These are phyloP conservation scores for Sebastes aleutianus DNA, from an alignment of 2,797 vertebrate genomes.

Conservation along the genomic window DNA sequence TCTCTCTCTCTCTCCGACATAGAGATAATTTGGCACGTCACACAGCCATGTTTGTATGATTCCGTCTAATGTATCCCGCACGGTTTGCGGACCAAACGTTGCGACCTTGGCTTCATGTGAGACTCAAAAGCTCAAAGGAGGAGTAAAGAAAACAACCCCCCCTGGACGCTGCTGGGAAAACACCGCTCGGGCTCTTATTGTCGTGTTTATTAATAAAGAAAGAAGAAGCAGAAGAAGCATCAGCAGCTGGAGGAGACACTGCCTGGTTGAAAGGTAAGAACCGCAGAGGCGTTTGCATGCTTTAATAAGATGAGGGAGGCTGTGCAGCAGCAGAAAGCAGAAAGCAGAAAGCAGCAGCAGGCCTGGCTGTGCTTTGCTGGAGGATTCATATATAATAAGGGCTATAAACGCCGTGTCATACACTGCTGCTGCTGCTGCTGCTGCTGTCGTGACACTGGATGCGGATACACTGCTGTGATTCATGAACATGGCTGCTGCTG, in stretches of 20 bases:
- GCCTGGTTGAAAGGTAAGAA: conserved; percentile 39
- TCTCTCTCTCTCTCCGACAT: too few relatives aligned
- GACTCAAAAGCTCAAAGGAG: conserved; percentile 40
- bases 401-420: conserved; percentile 6
- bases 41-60: conserved; percentile 61
- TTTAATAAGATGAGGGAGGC: background rate
- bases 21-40: conserved; percentile 29
- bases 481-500: background rate
- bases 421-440: background rate
- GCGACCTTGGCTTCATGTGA: conserved; percentile 61
- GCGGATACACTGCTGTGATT: background rate
- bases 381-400: background rate
- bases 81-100: conserved; percentile 43
- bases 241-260: conserved; percentile 5
- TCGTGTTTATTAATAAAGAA: background rate
- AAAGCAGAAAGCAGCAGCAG: background rate
- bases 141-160: conserved; percentile 23
- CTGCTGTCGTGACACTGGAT: conserved; percentile 11
- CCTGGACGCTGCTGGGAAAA: conserved; percentile 32
- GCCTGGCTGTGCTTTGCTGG: conserved; percentile 7
- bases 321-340: background rate
- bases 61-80: conserved; percentile 52
- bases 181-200: background rate
- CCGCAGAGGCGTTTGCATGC: background rate
- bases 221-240: background rate